These are phyloP conservation scores for Cirrhinus molitorella DNA, from an alignment of 2,797 vertebrate species.

Conservation along the genomic window DNA sequence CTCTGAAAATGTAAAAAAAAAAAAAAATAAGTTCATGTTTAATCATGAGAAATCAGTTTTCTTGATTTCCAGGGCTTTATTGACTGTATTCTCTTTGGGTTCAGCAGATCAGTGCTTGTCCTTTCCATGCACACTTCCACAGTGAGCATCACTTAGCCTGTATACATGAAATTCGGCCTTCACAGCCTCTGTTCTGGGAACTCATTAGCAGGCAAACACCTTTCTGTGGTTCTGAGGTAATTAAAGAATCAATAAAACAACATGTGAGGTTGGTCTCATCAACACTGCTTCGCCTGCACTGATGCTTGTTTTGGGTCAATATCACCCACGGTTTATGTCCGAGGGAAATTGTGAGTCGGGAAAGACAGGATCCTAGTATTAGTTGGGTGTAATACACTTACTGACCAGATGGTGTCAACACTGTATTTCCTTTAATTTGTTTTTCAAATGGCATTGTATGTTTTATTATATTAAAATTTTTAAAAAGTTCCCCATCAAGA, in stretches of 20 bases:
- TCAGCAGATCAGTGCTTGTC: background rate
- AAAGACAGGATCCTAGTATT: background rate
- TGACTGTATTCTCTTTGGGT: background rate
- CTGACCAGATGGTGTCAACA: constrained; percentile 34
- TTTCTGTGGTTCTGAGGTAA: constrained; percentile 39
- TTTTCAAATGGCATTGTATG: background rate
- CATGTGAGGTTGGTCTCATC: constrained; percentile 5
- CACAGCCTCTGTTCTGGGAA: constrained; percentile 11
- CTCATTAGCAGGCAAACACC: constrained; percentile 4
- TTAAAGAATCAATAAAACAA: constrained; percentile 34
- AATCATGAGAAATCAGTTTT: background rate
- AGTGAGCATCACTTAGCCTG: constrained; percentile 3
- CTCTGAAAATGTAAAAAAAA: background rate
- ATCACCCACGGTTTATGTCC: constrained; percentile 4
- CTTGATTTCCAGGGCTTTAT: background rate
- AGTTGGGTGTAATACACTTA: constrained; percentile 28
- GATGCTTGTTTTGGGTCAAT: constrained; percentile 29
- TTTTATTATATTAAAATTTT: constrained; percentile 7
- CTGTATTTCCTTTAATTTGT: background rate
- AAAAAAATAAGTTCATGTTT: too few relatives aligned
- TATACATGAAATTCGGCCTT: background rate
- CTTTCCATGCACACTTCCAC: background rate
- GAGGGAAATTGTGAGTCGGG: background rate
- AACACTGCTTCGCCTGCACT: constrained; percentile 28
- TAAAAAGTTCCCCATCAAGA: background rate